Conservation (phyloP, 2,888 invertebrate genomes). For the Zaprionus bogoriensis region DNA sequence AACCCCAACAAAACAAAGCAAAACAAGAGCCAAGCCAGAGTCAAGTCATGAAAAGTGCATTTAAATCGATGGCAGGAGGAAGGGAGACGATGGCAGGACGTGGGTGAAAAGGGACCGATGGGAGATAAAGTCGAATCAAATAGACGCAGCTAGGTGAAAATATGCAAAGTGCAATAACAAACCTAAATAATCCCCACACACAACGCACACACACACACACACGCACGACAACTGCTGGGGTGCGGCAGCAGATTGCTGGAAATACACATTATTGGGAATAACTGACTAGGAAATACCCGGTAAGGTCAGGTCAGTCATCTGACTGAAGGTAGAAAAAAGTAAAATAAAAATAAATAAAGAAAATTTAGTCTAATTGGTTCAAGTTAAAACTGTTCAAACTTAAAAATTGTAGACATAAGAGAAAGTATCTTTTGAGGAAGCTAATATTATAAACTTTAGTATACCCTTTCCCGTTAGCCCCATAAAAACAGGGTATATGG, state of each 20-base stretch:
- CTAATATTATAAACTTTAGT: neutral
- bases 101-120: slow-evolving; percentile 15
- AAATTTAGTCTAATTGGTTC: neutral
- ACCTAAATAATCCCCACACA: slow-evolving; percentile 21
- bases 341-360: neutral
- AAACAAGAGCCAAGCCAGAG: slow-evolving; percentile 20
- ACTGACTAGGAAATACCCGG: neutral
- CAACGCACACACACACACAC: slow-evolving; percentile 10
- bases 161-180: slow-evolving; percentile 61
- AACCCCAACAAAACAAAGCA: neutral
- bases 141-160: slow-evolving; percentile 43
- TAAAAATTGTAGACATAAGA: neutral
- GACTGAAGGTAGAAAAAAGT: neutral
- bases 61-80: slow-evolving; percentile 45
- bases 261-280: too few relatives aligned
- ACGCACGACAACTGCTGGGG: slow-evolving; percentile 45
- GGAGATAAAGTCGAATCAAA: slow-evolving; percentile 51
- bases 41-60: slow-evolving; percentile 57
- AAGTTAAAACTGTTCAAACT: too few relatives aligned
- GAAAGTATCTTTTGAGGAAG: too few relatives aligned
- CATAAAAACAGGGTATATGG: neutral
- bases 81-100: neutral
- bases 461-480: neutral
- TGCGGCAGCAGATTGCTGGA: slow-evolving; percentile 22
- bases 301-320: neutral